These are phyloP conservation scores for Meliscaeva auricollis DNA, from an alignment of 2,888 invertebrate species.

Conservation along the genomic window DNA sequence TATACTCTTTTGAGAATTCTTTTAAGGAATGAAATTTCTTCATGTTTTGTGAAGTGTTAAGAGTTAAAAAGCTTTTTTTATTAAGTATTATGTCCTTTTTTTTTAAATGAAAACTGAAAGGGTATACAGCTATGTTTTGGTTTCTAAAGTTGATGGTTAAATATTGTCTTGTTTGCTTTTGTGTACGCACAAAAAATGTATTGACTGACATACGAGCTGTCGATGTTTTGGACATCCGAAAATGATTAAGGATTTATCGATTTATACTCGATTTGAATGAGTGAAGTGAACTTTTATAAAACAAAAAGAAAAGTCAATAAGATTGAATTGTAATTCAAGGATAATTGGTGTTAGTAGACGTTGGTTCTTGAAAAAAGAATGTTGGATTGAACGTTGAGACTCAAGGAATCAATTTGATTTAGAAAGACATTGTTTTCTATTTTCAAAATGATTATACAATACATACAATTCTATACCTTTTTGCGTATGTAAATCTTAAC, in stretches of 20 bases:
- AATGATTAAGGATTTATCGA: not conserved
- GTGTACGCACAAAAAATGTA: not conserved
- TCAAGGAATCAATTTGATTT: too few relatives aligned
- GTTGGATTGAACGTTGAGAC: too few relatives aligned
- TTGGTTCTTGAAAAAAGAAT: too few relatives aligned
- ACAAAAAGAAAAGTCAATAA: too few relatives aligned
- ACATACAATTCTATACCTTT: too few relatives aligned
- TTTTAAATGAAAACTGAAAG: not conserved
- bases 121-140: not conserved
- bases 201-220: too few relatives aligned
- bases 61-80: constrained; percentile 7
- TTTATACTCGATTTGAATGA: not conserved
- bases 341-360: too few relatives aligned
- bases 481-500: too few relatives aligned
- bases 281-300: too few relatives aligned
- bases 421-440: too few relatives aligned
- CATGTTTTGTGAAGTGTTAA: constrained; percentile 2
- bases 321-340: too few relatives aligned
- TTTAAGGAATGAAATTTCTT: not conserved
- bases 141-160: not conserved
- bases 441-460: too few relatives aligned
- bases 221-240: not conserved
- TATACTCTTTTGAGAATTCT: not conserved
- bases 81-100: constrained; percentile 8
- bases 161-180: not conserved